Percentiles rank a stretch among this genome's conserved stretches.
These are phyloP conservation scores for Echinarachnius parma DNA, from an alignment of 53 echinoderm and acorn worm species.

Conservation along the genomic window DNA sequence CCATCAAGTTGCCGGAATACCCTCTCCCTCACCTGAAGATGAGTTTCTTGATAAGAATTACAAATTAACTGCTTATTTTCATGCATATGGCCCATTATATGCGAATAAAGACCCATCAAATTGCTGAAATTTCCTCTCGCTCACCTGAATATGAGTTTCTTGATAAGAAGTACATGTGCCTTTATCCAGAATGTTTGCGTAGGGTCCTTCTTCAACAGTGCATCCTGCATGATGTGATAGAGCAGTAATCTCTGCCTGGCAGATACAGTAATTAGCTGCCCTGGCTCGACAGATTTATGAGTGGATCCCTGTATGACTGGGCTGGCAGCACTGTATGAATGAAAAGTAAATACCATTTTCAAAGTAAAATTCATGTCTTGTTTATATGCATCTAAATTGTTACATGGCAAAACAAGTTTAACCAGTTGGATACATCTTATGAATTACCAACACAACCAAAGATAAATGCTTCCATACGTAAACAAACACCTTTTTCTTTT, in stretches of 20 bases:
- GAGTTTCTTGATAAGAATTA: constrained; percentile 16
- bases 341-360: not conserved
- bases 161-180: constrained; percentile 21
- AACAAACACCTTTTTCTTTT: too few relatives aligned
- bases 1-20: too few relatives aligned
- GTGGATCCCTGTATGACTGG: not conserved
- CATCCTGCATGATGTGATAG: constrained; percentile 20
- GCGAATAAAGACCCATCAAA: too few relatives aligned
- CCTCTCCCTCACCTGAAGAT: constrained; percentile 31
- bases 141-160: constrained; percentile 32
- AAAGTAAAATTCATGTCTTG: not conserved
- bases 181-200: constrained; percentile 10
- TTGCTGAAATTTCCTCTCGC: too few relatives aligned
- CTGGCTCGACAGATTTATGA: not conserved
- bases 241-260: constrained; percentile 12
- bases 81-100: too few relatives aligned
- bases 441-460: too few relatives aligned
- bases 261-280: not conserved
- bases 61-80: too few relatives aligned
- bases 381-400: too few relatives aligned
- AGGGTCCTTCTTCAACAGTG: not conserved
- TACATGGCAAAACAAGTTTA: too few relatives aligned
- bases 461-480: too few relatives aligned
- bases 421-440: too few relatives aligned
- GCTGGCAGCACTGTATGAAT: not conserved